Evolutionary conservation across 2,113 vertebrate species (phyloP).

Genomic region (Amazona vittata): DNA sequence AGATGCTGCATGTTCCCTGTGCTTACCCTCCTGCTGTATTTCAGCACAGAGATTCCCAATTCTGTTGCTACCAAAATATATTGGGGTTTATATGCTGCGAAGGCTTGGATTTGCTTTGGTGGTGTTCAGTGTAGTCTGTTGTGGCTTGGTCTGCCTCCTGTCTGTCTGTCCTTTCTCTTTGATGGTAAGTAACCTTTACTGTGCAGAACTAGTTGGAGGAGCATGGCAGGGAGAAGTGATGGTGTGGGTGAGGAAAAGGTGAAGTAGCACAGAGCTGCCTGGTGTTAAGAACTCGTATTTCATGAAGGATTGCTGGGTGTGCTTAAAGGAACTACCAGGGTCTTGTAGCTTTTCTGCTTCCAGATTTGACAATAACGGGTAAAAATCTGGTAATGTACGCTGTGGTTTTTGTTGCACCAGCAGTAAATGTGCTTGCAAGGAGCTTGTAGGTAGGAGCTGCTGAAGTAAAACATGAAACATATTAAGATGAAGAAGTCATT

Average conservation of each 20-base stretch:
- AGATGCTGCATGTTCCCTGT: not conserved
- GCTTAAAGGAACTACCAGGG: not conserved
- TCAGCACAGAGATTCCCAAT: not conserved
- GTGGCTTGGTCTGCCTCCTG: not conserved
- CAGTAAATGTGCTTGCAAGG: not conserved
- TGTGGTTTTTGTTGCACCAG: not conserved
- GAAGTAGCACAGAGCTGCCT: not conserved
- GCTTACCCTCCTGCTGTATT: not conserved
- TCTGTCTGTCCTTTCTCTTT: not conserved
- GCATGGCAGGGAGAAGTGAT: accelerated
- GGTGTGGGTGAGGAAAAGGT: not conserved
- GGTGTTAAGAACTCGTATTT: not conserved
- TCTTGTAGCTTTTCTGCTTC: not conserved
- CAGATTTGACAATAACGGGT: not conserved
- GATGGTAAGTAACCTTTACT: not conserved
- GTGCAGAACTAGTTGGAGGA: not conserved
- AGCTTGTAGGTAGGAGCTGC: not conserved
- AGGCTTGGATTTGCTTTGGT: not conserved
- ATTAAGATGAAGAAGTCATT: not conserved
- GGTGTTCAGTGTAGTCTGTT: not conserved
- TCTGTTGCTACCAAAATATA: not conserved
- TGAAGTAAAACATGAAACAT: not conserved
- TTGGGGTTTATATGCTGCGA: not conserved
- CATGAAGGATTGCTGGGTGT: not conserved
- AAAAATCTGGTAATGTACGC: not conserved